Base-by-base conservation (phyloP, 2,888 invertebrate genomes). In the Allacma fusca region DNA sequence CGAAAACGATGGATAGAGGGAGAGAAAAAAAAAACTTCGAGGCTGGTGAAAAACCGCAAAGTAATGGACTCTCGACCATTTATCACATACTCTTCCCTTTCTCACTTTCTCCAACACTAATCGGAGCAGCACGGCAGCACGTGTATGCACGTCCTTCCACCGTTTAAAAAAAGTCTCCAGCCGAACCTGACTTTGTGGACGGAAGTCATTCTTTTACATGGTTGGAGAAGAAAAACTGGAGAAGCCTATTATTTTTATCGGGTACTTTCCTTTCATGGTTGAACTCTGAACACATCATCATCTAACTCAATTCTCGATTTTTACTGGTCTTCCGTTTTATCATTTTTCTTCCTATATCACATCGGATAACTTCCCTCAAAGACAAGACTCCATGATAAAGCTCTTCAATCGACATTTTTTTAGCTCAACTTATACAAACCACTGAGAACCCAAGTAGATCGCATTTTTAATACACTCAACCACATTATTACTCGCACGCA, bases 251-350 rank as follows among this genome's bases (percentile, higher is more conserved):
- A 62, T 62, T 62, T 62, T 62, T 62, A 62, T 62, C 62, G 62
- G 62, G 62, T 62, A 62, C 62, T 62, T 62, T 62, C 62, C 62
- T 62, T 62, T 62, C 62, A 62, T 62, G 62, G 62, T 62, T 62
- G 62, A 62, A 62, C 62, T 62, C 62, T 62, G 62, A 62, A 62
- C 62, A 62, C 62, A 62, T 62, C 62, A 62, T 62, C 62, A 62
- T 62, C 62, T 62, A 62, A 62, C 62, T 62, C 62, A 62, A 62
- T 62, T 62, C 62, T 62, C 62, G n/a, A 62, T 62, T 62, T 62
- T 62, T 62, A 62, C 24, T 62, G 62, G 62, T 24, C 62, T 62
- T 62, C 62, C 62, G 24, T 62, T 62, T 62, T 62, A 62, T 62
- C 62, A 62, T 62, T 62, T 62, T 62, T 62, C 62, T 62, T 62